Conservation (phyloP, 2,888 invertebrate species). For the Muschampia plurimacula region DNA sequence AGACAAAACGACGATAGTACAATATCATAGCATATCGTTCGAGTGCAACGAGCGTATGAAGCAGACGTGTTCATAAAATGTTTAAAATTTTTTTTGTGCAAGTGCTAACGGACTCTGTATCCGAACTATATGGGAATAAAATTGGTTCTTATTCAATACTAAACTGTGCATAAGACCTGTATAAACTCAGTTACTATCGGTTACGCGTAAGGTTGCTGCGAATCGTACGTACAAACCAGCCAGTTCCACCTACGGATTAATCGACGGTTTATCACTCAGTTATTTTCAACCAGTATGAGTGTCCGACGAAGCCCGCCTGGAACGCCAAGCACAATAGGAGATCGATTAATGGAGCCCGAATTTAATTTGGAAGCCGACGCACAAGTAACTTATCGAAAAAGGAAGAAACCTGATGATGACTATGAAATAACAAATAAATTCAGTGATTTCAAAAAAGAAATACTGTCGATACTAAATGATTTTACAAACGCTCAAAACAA, state of each 20-base stretch:
- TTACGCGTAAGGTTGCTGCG: too few relatives aligned
- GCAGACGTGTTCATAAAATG: too few relatives aligned
- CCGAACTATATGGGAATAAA: too few relatives aligned
- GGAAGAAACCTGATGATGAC: constrained; percentile 5
- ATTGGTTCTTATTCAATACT: too few relatives aligned
- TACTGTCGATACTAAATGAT: neutral
- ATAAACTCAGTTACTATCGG: too few relatives aligned
- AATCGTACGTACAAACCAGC: too few relatives aligned
- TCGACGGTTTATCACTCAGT: neutral
- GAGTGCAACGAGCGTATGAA: too few relatives aligned
- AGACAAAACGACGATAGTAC: too few relatives aligned
- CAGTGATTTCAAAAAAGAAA: neutral
- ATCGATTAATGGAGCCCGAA: neutral
- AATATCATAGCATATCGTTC: too few relatives aligned
- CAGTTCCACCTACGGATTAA: neutral
- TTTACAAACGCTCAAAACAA: constrained; percentile 1
- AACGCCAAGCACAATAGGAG: neutral
- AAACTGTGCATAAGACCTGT: too few relatives aligned
- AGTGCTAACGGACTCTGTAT: too few relatives aligned
- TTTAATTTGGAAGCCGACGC: neutral
- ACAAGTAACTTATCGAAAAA: neutral
- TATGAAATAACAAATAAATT: neutral
- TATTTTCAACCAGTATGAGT: neutral
- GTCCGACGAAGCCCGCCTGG: constrained; percentile 1
- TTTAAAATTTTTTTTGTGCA: too few relatives aligned